Base-by-base conservation (phyloP, 1,140 invertebrate genomes). In the Hetaerina americana region DNA sequence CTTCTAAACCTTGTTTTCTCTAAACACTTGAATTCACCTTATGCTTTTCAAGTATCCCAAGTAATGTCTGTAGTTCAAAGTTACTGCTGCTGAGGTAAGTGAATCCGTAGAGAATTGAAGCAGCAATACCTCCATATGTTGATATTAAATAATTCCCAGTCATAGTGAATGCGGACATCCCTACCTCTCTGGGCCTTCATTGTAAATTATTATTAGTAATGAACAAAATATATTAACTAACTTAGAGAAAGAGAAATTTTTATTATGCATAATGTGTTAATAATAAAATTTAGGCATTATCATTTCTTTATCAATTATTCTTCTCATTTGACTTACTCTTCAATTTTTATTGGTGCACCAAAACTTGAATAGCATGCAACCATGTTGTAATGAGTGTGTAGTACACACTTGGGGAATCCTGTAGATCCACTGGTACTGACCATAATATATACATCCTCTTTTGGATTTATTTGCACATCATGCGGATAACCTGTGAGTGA, bases 361-460 rank as follows among this genome's bases (percentile, higher is more conserved):
- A 57, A 18, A 57, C 15, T 25, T 25, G 18, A 70, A 49, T 24
- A 8, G 3, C 5, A 25, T 49, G 71, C 26, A 10, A 72, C 68
- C 22, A 72, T 28, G n/a, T 69, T 69, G 29, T 40, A 69, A 26
- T 72, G 71, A 10, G 71, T 72, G n/a, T 69, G 66, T 12, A 68
- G 31, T 49, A 29, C 71, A n/a, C 71, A 22, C 31, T 72, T 72
- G 8, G 71, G 67, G 3, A 72, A n/a, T 5, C 71, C 71, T 27
- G 71, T 72, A 25, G 25, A 31, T 18, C 67, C 71, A 57, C 71
- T 72, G 2, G 71, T 72, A 66, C 70, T 68, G 28, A 68, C 67
- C 26, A 72, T 69, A 24, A 29, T 69, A 5, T 69, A 28, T n/a
- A 72, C 29, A 57, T 72, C 67, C 24, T 72, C 71, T 31, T 40